phyloP scores from a whole-genome alignment of 2,113 vertebrate genomes.

The Gasterosteus aculeatus region DNA sequence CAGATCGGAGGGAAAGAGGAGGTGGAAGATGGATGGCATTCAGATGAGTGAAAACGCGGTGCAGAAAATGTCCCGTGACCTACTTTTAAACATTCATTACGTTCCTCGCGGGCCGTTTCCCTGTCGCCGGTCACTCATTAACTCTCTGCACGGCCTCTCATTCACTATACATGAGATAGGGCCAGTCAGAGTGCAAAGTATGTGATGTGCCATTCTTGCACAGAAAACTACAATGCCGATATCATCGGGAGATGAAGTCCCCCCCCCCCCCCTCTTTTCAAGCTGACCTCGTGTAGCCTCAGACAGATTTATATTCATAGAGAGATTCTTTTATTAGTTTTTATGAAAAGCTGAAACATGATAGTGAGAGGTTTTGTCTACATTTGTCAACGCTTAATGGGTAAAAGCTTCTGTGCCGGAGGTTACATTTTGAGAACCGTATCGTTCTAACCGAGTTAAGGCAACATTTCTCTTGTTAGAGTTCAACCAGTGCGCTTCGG shows the following conservation, averaged over 20 bases:
- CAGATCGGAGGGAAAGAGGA: constrained; percentile 24
- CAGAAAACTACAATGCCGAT: not conserved
- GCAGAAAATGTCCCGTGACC: constrained; percentile 50
- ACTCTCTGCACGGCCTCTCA: constrained; percentile 24
- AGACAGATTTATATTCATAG: not conserved
- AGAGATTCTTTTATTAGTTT: constrained; percentile 17
- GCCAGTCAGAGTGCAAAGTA: constrained; percentile 17
- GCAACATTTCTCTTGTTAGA: not conserved
- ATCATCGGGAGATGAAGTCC: not conserved
- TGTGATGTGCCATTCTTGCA: constrained; percentile 10
- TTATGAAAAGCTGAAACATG: constrained; percentile 5
- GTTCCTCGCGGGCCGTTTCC: constrained; percentile 45
- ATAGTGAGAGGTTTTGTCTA: constrained; percentile 1
- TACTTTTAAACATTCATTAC: constrained; percentile 52
- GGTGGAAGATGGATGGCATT: constrained; percentile 41
- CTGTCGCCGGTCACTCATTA: constrained; percentile 54
- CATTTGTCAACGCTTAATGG: not conserved
- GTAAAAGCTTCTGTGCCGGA: not conserved
- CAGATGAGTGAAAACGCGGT: constrained; percentile 15
- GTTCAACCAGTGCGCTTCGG: not conserved
- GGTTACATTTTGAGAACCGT: not conserved
- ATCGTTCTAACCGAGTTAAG: constrained; percentile 3
- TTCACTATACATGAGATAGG: constrained; percentile 44
- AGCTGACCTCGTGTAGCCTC: not conserved
- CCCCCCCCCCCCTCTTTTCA: not conserved